phyloP scores from a whole-genome alignment of 2,113 vertebrate species.

The Elachura formosa region DNA sequence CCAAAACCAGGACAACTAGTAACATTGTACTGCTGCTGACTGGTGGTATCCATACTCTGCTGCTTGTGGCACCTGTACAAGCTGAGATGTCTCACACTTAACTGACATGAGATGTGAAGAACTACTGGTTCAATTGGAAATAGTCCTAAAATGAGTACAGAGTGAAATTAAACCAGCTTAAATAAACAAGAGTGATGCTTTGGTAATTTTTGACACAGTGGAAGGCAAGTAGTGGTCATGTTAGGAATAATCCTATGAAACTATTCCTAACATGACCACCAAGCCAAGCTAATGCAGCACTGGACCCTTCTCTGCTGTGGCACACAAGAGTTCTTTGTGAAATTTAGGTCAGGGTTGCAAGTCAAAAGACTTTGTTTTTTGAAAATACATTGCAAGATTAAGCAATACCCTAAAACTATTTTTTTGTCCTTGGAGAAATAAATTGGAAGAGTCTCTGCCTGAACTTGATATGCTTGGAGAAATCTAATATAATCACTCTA shows the following conservation, averaged over 20 bases:
- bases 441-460: not conserved
- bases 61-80: not conserved
- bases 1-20: not conserved
- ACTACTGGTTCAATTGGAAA: not conserved
- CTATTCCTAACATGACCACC: no score
- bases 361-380: not conserved
- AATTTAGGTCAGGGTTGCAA: constrained; percentile 30
- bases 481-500: not conserved
- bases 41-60: not conserved
- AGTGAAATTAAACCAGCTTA: not conserved
- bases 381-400: not conserved
- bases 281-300: not conserved
- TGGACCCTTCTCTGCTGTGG: not conserved
- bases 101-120: not conserved
- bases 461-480: not conserved
- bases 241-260: no score
- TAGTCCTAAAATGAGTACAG: not conserved
- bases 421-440: not conserved
- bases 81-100: not conserved
- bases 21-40: not conserved
- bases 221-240: rapidly evolving
- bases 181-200: not conserved
- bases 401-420: not conserved
- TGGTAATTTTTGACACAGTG: rapidly evolving
- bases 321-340: not conserved